These are phyloP conservation scores for Graptemys geographica DNA, from an alignment of 2,797 vertebrate genomes.

Conservation along the genomic window DNA sequence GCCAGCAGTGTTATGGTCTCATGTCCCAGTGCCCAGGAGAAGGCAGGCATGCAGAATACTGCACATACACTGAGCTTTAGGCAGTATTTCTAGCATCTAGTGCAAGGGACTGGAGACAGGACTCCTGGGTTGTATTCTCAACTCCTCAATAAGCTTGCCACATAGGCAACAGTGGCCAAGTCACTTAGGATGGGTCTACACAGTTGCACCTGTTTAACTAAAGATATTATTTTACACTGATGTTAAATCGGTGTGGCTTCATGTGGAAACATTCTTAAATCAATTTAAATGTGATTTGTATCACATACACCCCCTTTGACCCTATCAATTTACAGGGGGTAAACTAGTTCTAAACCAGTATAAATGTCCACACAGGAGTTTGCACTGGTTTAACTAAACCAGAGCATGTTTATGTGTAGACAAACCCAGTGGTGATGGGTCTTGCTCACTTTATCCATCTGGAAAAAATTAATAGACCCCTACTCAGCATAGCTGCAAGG, in stretches of 20 bases:
- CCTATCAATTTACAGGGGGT: background rate
- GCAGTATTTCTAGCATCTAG: background rate
- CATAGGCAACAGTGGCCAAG: background rate
- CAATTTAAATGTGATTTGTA: background rate
- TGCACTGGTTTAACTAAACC: background rate
- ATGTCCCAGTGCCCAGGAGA: fast-evolving
- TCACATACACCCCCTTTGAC: background rate
- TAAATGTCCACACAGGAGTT: background rate
- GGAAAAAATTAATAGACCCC: background rate
- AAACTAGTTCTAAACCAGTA: background rate
- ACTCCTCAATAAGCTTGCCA: fast-evolving
- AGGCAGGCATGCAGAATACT: fast-evolving
- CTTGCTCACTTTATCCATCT: background rate
- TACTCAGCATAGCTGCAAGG: too few species aligned
- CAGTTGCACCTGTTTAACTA: background rate
- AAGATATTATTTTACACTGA: background rate
- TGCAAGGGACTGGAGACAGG: background rate
- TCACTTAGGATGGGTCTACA: background rate
- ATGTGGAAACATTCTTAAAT: background rate
- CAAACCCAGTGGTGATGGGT: background rate
- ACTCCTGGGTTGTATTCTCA: fast-evolving
- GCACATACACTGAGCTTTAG: background rate
- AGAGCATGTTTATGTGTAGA: background rate
- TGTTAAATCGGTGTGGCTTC: background rate
- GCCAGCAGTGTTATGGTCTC: background rate